Evolutionary conservation across 2,888 invertebrate species (phyloP).

Genomic region (Cheilosia vulpina): DNA sequence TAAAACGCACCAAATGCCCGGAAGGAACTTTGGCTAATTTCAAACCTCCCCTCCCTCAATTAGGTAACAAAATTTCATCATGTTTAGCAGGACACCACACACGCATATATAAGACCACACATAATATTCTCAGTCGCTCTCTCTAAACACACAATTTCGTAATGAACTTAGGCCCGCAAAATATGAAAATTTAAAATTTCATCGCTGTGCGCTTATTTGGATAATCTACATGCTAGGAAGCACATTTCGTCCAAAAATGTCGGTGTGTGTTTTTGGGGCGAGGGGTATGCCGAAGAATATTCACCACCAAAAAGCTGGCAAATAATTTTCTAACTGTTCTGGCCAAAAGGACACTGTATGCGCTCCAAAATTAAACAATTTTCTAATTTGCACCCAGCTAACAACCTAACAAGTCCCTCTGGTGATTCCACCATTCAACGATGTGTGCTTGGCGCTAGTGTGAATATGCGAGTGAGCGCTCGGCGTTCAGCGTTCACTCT

Average conservation of each 20-base stretch:
- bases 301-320: slow-evolving; percentile 14
- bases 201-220: slow-evolving; percentile 50
- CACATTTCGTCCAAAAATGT: slow-evolving; percentile 39
- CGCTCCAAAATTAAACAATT: slow-evolving; percentile 71
- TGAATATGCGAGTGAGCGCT: slow-evolving; percentile 38
- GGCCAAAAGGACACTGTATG: slow-evolving; percentile 29
- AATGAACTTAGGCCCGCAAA: slow-evolving; percentile 62
- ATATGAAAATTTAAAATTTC: slow-evolving; percentile 71
- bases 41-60: slow-evolving; percentile 48
- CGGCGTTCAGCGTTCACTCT: background rate
- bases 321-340: slow-evolving; percentile 49
- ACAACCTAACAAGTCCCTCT: slow-evolving; percentile 69
- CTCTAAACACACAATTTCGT: slow-evolving; percentile 22
- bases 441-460: slow-evolving; percentile 38
- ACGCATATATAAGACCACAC: background rate
- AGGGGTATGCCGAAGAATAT: background rate
- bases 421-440: slow-evolving; percentile 54
- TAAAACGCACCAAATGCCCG: slow-evolving; percentile 63
- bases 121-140: background rate
- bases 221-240: slow-evolving; percentile 46
- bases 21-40: slow-evolving; percentile 60
- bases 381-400: slow-evolving; percentile 75
- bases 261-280: background rate
- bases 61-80: slow-evolving; percentile 68
- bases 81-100: background rate